Evolutionary conservation across 2,888 invertebrate genomes (phyloP).

Genomic region (Aplocera efformata): DNA sequence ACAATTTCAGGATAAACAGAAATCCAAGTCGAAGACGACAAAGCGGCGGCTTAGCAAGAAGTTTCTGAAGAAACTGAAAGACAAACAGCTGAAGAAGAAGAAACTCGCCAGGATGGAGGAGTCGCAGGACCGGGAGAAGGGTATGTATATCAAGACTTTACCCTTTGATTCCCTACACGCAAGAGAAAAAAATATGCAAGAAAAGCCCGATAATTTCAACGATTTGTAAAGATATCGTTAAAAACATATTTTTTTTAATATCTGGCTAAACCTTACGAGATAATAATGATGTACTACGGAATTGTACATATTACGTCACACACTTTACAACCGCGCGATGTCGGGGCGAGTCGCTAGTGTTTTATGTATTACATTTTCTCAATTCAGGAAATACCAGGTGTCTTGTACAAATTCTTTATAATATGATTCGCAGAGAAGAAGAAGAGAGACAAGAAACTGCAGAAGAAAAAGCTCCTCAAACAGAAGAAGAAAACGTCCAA

Average conservation of each 20-base stretch:
- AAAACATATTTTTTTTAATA: too few relatives aligned
- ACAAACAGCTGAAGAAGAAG: conserved; percentile 56
- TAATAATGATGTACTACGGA: too few relatives aligned
- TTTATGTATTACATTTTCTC: too few relatives aligned
- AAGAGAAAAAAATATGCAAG: too few relatives aligned
- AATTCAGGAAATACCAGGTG: too few relatives aligned
- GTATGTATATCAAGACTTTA: conserved; percentile 33
- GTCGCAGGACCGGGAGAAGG: conserved; percentile 41
- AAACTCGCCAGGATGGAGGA: conserved; percentile 34
- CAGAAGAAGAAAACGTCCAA: conserved; percentile 54
- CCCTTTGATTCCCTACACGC: too few relatives aligned
- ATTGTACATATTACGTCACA: too few relatives aligned
- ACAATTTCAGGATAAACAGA: conserved; percentile 53
- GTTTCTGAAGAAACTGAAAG: conserved; percentile 56
- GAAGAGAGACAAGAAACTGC: conserved; percentile 53
- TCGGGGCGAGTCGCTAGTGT: too few relatives aligned
- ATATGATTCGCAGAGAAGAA: conserved; percentile 39
- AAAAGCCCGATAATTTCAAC: too few relatives aligned
- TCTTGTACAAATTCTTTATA: not conserved
- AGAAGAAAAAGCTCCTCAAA: conserved; percentile 56
- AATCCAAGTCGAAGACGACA: conserved; percentile 46
- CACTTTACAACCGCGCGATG: too few relatives aligned
- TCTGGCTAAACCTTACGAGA: too few relatives aligned
- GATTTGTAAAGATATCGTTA: too few relatives aligned
- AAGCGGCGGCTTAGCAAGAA: conserved; percentile 55